phyloP scores from a whole-genome alignment of 2,888 invertebrate species.

The Hirtodrosophila alboralis region DNA sequence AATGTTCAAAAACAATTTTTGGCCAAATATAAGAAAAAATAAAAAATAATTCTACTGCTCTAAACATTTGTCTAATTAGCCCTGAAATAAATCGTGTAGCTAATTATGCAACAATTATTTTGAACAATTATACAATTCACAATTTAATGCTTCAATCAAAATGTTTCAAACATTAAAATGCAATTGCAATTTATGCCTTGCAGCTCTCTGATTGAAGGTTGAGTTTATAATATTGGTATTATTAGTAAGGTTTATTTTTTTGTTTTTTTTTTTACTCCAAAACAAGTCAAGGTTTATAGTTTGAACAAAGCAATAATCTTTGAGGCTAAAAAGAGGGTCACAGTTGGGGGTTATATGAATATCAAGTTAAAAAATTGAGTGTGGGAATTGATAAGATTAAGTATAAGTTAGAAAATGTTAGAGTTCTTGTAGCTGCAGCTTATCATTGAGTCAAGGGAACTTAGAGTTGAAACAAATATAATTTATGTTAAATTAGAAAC shows the following conservation, averaged over 20 bases:
- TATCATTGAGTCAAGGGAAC: slow-evolving; percentile 27
- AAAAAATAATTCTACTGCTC: slow-evolving; percentile 12
- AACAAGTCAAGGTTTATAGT: slow-evolving; percentile 38
- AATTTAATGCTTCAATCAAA: slow-evolving; percentile 7
- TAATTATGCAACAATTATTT: slow-evolving; percentile 36
- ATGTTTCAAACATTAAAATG: neutral
- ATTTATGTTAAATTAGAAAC: neutral
- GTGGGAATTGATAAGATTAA: slow-evolving; percentile 24
- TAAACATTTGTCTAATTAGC: slow-evolving; percentile 42
- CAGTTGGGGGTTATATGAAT: neutral
- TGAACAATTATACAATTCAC: slow-evolving; percentile 33
- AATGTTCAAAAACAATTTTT: slow-evolving; percentile 42
- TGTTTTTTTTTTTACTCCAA: slow-evolving; percentile 17
- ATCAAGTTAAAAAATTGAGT: too few relatives aligned
- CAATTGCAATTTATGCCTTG: slow-evolving; percentile 9
- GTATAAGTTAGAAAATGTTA: slow-evolving; percentile 3
- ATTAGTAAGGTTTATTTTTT: too few relatives aligned
- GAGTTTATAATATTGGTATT: neutral
- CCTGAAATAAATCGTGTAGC: slow-evolving; percentile 5
- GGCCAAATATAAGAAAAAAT: too few relatives aligned
- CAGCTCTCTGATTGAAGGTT: slow-evolving; percentile 35
- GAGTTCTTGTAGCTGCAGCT: neutral
- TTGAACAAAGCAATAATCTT: slow-evolving; percentile 30
- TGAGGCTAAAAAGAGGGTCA: slow-evolving; percentile 29
- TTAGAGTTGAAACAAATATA: neutral